These are phyloP conservation scores for Pelecanoides urinatrix DNA, from an alignment of 2,113 vertebrate species.

Conservation along the genomic window DNA sequence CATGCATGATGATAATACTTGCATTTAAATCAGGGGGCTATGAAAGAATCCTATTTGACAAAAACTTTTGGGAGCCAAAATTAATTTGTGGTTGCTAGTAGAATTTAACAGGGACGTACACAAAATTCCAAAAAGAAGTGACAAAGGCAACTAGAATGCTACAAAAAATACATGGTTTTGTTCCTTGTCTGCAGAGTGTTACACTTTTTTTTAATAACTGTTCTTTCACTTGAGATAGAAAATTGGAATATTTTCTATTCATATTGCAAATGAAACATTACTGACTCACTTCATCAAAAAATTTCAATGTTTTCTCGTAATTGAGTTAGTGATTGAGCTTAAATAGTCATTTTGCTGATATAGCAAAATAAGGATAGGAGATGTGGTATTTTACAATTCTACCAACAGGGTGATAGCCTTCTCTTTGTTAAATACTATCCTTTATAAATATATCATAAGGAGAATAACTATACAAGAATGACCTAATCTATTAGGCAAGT, in stretches of 20 bases:
- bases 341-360: not conserved
- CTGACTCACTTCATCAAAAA: not conserved
- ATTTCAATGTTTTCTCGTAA: not conserved
- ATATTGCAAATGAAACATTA: not conserved
- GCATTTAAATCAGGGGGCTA: not conserved
- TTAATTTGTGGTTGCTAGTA: not conserved
- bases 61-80: not conserved
- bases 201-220: not conserved
- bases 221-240: not conserved
- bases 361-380: not conserved
- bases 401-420: not conserved
- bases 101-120: not conserved
- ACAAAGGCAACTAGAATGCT: not conserved
- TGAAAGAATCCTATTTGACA: not conserved
- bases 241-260: not conserved
- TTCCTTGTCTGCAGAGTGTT: not conserved
- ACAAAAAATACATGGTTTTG: not conserved
- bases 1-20: not conserved
- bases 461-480: not conserved
- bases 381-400: not conserved
- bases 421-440: not conserved
- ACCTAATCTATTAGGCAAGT: not conserved
- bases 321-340: not conserved
- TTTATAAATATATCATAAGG: not conserved
- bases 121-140: not conserved